phyloP scores from a whole-genome alignment of 2,797 vertebrate genomes.

The Molossus alvarezi region DNA sequence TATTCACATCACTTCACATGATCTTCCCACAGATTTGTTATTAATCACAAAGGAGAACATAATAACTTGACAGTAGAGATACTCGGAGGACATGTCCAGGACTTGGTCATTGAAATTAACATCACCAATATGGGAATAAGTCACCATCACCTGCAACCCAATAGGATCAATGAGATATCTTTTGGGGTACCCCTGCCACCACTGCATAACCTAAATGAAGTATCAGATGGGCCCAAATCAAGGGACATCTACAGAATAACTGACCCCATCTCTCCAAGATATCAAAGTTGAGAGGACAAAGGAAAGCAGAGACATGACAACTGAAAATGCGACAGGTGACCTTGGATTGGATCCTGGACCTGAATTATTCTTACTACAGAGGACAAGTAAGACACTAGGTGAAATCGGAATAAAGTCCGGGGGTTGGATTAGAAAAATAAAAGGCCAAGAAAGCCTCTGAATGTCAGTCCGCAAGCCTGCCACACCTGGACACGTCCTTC shows the following conservation, averaged over 20 bases:
- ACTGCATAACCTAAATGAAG: not conserved
- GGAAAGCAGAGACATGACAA: not conserved
- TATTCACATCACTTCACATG: not conserved
- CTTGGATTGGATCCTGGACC: too few relatives aligned
- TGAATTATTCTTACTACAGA: too few relatives aligned
- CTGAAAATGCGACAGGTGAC: too few relatives aligned
- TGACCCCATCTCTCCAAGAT: not conserved
- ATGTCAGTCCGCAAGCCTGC: too few relatives aligned
- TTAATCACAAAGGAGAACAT: not conserved
- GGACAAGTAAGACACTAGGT: too few relatives aligned
- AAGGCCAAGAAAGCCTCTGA: too few relatives aligned
- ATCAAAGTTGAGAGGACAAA: too few relatives aligned
- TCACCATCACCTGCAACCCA: not conserved
- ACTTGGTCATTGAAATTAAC: not conserved
- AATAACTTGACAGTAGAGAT: not conserved
- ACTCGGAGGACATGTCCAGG: not conserved
- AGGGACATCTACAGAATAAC: not conserved
- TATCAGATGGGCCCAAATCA: not conserved
- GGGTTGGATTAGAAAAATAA: too few relatives aligned
- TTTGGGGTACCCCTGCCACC: not conserved
- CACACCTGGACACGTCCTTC: too few relatives aligned
- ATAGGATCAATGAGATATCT: not conserved
- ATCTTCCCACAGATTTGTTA: not conserved
- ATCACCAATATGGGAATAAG: not conserved
- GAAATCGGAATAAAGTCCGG: too few relatives aligned